A percentile compares a stretch with the other conserved stretches of the same genome.
Conservation (phyloP, 2,888 invertebrate genomes). For the Spodoptera littoralis region DNA sequence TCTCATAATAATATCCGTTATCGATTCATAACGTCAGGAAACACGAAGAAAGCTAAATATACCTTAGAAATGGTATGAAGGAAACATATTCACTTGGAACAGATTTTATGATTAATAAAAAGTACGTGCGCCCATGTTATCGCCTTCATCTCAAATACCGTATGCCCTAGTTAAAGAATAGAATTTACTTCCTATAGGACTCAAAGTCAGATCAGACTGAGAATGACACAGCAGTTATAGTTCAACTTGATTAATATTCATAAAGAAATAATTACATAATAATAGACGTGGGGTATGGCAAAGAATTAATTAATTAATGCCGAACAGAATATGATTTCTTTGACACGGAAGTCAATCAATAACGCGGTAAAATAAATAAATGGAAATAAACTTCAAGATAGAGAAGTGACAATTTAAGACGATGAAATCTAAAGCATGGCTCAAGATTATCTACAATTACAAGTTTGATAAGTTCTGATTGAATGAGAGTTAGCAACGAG, state of each 20-base stretch:
- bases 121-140: slow-evolving; percentile 22
- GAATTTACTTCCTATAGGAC: slow-evolving; percentile 14
- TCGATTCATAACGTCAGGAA: slow-evolving; percentile 35
- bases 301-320: too few species aligned
- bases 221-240: neutral
- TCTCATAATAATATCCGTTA: slow-evolving; percentile 38
- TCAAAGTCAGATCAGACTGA: slow-evolving; percentile 4
- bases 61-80: slow-evolving; percentile 29
- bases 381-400: neutral
- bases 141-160: slow-evolving; percentile 26
- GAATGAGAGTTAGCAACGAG: slow-evolving; percentile 61
- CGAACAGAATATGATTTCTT: too few species aligned
- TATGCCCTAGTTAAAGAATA: slow-evolving; percentile 16
- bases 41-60: slow-evolving; percentile 34
- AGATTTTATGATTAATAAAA: slow-evolving; percentile 40
- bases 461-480: slow-evolving; percentile 31
- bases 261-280: slow-evolving; percentile 1
- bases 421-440: slow-evolving; percentile 1
- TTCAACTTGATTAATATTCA: neutral
- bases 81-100: slow-evolving; percentile 29
- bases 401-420: neutral
- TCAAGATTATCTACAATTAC: slow-evolving; percentile 16
- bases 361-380: too few species aligned
- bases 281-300: neutral
- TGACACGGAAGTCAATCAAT: too few species aligned